A percentile compares a stretch with the other conserved stretches of the same genome.
Evolutionary conservation across 1,140 invertebrate species (phyloP).

Genomic region (Elysia chlorotica): DNA sequence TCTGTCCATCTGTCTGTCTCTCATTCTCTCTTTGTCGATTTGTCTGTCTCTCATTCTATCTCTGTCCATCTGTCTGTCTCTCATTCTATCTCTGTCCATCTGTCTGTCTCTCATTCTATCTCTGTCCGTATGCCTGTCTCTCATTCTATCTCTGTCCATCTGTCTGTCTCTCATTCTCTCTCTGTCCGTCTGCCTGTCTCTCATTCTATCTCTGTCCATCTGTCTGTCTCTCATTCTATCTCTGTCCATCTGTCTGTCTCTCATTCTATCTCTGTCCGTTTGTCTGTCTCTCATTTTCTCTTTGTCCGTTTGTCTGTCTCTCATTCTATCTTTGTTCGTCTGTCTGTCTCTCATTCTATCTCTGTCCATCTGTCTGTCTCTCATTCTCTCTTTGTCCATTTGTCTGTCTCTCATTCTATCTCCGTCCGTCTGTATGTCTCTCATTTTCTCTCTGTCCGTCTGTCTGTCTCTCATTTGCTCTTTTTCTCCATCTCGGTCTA

Average conservation of each 20-base stretch:
- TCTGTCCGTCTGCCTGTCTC: neutral
- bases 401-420: neutral
- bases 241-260: neutral
- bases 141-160: neutral
- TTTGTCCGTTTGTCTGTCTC: neutral
- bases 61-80: neutral
- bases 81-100: neutral
- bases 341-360: neutral
- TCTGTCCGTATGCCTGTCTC: too few species aligned
- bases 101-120: neutral
- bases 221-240: neutral
- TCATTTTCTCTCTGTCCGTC: neutral
- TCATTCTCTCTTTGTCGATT: neutral
- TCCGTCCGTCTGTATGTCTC: neutral
- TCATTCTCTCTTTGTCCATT: neutral
- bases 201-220: neutral
- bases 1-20: neutral
- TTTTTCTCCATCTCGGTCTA: neutral
- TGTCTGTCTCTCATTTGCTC: neutral
- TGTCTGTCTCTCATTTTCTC: neutral
- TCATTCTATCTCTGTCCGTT: neutral
- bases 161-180: neutral
- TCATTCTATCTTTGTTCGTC: too few species aligned
- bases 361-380: neutral
- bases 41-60: too few species aligned